These are phyloP conservation scores for Epinotia ramella DNA, from an alignment of 2,888 invertebrate genomes.

Conservation along the genomic window DNA sequence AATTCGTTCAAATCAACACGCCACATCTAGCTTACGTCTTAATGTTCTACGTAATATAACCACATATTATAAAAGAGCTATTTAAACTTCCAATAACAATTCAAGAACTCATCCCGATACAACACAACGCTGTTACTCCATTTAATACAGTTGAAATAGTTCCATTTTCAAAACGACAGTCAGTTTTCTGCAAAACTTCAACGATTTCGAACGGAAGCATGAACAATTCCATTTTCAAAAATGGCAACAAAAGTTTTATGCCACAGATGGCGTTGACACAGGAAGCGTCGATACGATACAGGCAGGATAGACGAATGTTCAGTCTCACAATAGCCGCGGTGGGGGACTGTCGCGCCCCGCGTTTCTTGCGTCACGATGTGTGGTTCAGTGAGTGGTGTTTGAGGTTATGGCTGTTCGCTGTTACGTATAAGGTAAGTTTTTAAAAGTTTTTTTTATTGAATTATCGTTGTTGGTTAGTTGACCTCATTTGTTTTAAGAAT, in stretches of 20 bases:
- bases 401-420: constrained; percentile 25
- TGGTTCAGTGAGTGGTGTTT: constrained; percentile 33
- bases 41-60: too few relatives aligned
- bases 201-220: constrained; percentile 6
- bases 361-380: constrained; percentile 15
- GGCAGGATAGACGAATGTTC: constrained; percentile 32
- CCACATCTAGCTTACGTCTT: too few relatives aligned
- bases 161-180: constrained; percentile 53
- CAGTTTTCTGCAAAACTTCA: background rate
- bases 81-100: background rate
- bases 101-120: background rate
- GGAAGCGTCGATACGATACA: constrained; percentile 53
- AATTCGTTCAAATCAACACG: too few relatives aligned
- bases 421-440: constrained; percentile 32
- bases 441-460: background rate
- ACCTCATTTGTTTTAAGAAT: background rate
- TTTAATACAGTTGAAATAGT: constrained; percentile 45
- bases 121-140: background rate
- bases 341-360: constrained; percentile 45
- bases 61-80: too few relatives aligned
- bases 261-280: constrained; percentile 62
- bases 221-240: constrained; percentile 56
- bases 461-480: background rate
- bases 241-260: constrained; percentile 61
- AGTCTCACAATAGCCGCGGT: constrained; percentile 47